Evolutionary conservation across 2,888 invertebrate species (phyloP), one percentile per base, ranked within the genome.

Genomic region (Limnephilus marmoratus): DNA sequence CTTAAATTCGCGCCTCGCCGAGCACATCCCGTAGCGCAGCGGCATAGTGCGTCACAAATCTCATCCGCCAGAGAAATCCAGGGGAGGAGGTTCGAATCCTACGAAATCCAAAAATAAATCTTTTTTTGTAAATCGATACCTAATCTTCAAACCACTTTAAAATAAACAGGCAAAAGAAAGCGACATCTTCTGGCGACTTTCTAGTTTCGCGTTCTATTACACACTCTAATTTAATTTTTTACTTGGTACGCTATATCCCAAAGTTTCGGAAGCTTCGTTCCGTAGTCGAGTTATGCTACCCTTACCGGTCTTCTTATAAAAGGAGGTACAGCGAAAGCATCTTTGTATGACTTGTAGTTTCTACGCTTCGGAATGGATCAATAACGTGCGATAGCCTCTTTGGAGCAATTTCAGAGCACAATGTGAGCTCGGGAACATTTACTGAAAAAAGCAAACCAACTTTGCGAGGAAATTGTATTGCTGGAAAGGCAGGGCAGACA

Each of bases 281-380:
- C 18, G 37, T n/a, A 83, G 83, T 83, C 24, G 34, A 37, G 24
- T 9, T 24, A 41, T 83, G 24, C 24, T 37, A 29, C 31, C 83
- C 37, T 18, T 41, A 83, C 83, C 37, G 37, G 34, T 41, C 83
- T 83, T 83, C 83, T 41, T 41, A 37, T 83, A 83, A 83, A 83
- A 83, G 83, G 37, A 68, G 24, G 31, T 83, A 83, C 83, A 83
- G n/a, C 15, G 83, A 83, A 83, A 83, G 83, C 83, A 41, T 83
- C 83, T 83, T 83, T 37, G 83, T 83, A 83, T 83, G 83, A 83
- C 83, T 83, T 83, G 83, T 34, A 41, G 34, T 37, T 68, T 68
- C 68, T 68, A 68, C 68, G 68, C 68, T 68, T 68, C 9, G 83
- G 34, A 83, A 41, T 41, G 83, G 83, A 83, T 83, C 83, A 83